Base-by-base conservation (phyloP, 2,888 invertebrate genomes). In the Dioctria rufipes region DNA sequence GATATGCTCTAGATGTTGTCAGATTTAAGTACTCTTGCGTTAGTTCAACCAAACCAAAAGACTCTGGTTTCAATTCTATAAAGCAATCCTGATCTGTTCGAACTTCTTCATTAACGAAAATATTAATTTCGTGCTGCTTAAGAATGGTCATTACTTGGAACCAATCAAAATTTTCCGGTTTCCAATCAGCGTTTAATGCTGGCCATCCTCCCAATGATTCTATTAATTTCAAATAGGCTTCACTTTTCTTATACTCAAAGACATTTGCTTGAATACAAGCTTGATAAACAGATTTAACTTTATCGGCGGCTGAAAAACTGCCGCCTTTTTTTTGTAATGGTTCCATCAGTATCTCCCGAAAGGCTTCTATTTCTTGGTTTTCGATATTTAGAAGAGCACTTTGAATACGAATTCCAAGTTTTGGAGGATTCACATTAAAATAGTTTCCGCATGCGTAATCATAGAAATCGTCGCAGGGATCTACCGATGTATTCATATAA, bases 161-260 rank as follows among this genome's bases (percentile, higher is more conserved):
- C 78, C 78, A 78, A 46, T 78, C 37, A 40, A 78, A 66, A 60
- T 73, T 43, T 73, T 73, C 54, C 5, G 63, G 51, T 11, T 78
- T 49, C 78, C 78, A 78, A n/a, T 78, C 11, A 37, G 65, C n/a
- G 13, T 78, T 37, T 6, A 63, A n/a, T n/a, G 78, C 78, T 42
- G 78, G 78, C 78, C 78, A 78, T 25, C 66, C 66, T 51, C 78
- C 78, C 5, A 78, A n/a, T 3, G 39, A 51, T 9, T 78, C 42
- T 25, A 78, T 66, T 9, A 77, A 43, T 63, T 77, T 25, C 6
- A 77, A n/a, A 13, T 63, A 63, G 5, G 77, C 46, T 2, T 77
- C 61, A 77, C 77, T 77, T 46, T 25, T 61, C 42, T 77, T 77
- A n/a, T 46, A 77, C 8, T 43, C 63, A n/a, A 77, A 77, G 37